These are phyloP conservation scores for Nephila pilipes DNA, from an alignment of 1,140 invertebrate species.

Conservation along the genomic window DNA sequence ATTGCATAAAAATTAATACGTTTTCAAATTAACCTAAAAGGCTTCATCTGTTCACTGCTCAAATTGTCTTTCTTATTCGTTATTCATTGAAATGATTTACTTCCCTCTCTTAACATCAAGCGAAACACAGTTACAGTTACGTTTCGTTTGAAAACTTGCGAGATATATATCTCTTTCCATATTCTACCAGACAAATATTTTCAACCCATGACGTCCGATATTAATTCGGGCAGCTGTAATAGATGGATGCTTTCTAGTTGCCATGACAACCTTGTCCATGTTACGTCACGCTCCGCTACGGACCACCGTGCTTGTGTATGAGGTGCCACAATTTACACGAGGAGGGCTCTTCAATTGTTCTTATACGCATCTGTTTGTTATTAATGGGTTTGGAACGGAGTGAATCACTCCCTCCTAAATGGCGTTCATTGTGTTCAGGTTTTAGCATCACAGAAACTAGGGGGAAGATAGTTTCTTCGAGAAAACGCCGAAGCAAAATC, in stretches of 20 bases:
- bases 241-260: background rate
- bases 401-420: slow-evolving; percentile 1
- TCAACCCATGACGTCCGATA: background rate
- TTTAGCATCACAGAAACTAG: background rate
- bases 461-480: background rate
- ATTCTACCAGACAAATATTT: background rate
- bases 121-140: background rate
- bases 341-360: background rate
- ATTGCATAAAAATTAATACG: too few species aligned
- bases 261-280: slow-evolving; percentile 22
- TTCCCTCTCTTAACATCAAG: too few species aligned
- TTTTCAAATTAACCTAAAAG: too few species aligned
- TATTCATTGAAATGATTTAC: too few species aligned
- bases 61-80: too few species aligned
- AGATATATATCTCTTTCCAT: background rate
- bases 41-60: too few species aligned
- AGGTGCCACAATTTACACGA: slow-evolving; percentile 56
- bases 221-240: slow-evolving; percentile 21
- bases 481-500: background rate
- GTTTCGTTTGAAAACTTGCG: background rate
- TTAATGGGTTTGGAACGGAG: slow-evolving; percentile 19
- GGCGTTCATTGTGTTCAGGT: background rate
- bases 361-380: slow-evolving; percentile 22
- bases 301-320: slow-evolving; percentile 4
- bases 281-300: slow-evolving; percentile 54